phyloP scores from a whole-genome alignment of 2,113 vertebrate genomes.

The Austrofundulus limnaeus region DNA sequence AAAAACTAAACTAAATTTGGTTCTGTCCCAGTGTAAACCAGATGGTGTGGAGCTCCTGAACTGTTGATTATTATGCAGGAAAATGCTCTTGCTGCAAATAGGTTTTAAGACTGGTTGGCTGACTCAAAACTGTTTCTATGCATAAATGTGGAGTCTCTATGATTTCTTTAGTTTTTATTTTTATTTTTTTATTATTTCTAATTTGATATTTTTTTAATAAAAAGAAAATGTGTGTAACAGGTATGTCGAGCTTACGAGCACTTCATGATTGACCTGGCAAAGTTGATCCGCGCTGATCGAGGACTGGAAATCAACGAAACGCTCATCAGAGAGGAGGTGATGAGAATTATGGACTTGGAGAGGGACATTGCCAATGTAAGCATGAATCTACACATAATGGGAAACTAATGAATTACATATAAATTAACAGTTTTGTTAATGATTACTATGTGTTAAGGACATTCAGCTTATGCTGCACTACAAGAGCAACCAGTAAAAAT shows the following conservation, averaged over 20 bases:
- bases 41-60: conserved; percentile 38
- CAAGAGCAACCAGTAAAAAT: no score
- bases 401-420: no score
- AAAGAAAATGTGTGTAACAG: no score
- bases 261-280: conserved; percentile 91
- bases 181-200: no score
- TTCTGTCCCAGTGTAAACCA: conserved; percentile 37
- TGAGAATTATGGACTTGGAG: conserved; percentile 86
- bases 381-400: neutral
- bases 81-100: neutral
- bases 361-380: conserved; percentile 93
- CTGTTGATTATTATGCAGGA: conserved; percentile 36
- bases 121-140: neutral
- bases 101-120: neutral
- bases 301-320: conserved; percentile 72
- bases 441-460: no score
- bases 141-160: no score
- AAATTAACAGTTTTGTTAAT: no score
- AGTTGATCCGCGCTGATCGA: conserved; percentile 85
- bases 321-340: conserved; percentile 80
- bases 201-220: no score
- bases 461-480: no score
- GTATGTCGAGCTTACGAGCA: conserved; percentile 87
- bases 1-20: conserved; percentile 17
- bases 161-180: no score